Evolutionary conservation across 2,113 vertebrate species (phyloP), one percentile per base, ranked within the genome.

Genomic region (Calonectris borealis): DNA sequence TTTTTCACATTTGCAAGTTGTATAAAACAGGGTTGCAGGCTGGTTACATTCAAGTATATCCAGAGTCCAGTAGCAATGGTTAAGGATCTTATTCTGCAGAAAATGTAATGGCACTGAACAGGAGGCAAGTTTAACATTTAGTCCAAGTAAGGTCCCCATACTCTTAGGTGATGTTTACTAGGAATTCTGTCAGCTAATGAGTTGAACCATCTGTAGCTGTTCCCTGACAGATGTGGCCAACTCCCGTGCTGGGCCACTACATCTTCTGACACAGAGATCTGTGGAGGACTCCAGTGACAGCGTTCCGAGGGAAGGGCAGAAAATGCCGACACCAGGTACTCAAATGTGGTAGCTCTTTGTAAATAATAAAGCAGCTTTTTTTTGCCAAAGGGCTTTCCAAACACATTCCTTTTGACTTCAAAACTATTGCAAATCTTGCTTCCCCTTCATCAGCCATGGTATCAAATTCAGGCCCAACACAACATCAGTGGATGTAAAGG

Each of bases 161-260:
- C 94, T 93, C 94, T 71, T 86, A 20, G 55, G 31, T 76, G 96
- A 93, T 70, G 95, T 97, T 97, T 97, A 84, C 91, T 70, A 40
- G 58, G 96, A 96, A 93, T 94, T 94, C 90, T 90, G 85, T 36
- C 94, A 88, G 96, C 97, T 97, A 97, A 98, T 96, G 96, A 98
- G 95, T 58, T 84, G 94, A 96, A 84, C 98, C 97, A 97, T 98
- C 97, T 98, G 97, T 58, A 97, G 91, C 70, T 83, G 83, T 86
- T 95, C 85, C 89, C 95, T 91, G 94, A 93, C 98, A 98, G 97
- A 97, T 97, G 97, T 62, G 93, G 79, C 77, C 90, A 94, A 64
- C 77, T 96, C 88, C 91, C 70, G 5, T 32, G 52, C 83, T 14
- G 34, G 94, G 95, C 94, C 26, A 40, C 95, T 97, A 31, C 55